Evolutionary conservation across 2,113 vertebrate species (phyloP).

Genomic region (Phoxinus phoxinus): DNA sequence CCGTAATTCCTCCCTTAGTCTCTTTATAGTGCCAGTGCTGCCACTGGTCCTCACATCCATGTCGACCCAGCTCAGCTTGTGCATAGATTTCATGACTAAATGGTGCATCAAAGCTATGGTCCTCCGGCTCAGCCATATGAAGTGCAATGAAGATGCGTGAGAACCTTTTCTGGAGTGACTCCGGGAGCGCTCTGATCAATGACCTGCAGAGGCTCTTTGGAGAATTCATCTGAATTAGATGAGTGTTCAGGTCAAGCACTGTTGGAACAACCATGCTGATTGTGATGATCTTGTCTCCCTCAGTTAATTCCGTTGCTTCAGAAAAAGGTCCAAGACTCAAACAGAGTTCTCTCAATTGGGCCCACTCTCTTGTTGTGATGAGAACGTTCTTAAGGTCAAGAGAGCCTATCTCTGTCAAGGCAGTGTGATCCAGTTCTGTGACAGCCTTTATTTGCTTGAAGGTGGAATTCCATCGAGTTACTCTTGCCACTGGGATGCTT

Average conservation of each 20-base stretch:
- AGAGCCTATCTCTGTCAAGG: conserved; percentile 3
- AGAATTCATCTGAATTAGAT: background rate
- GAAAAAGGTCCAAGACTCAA: background rate
- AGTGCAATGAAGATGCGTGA: background rate
- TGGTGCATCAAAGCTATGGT: too few species aligned
- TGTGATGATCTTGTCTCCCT: background rate
- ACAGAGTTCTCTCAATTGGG: background rate
- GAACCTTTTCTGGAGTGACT: background rate
- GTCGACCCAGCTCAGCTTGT: too few species aligned
- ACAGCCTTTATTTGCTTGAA: background rate
- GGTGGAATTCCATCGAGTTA: too few species aligned
- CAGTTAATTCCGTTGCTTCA: background rate
- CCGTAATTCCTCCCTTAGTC: too few species aligned
- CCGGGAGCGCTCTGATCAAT: background rate
- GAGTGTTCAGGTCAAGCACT: background rate
- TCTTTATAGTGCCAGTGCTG: too few species aligned
- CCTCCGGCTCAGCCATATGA: background rate
- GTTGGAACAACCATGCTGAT: background rate
- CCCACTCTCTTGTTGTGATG: background rate
- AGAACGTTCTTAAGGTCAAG: background rate
- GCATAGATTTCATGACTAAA: too few species aligned
- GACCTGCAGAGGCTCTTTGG: background rate
- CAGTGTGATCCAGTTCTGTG: background rate
- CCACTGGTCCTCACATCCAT: too few species aligned
- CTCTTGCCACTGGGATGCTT: too few species aligned